Evolutionary conservation across 2,888 invertebrate genomes (phyloP).

Genomic region (Anarsia innoxiella): DNA sequence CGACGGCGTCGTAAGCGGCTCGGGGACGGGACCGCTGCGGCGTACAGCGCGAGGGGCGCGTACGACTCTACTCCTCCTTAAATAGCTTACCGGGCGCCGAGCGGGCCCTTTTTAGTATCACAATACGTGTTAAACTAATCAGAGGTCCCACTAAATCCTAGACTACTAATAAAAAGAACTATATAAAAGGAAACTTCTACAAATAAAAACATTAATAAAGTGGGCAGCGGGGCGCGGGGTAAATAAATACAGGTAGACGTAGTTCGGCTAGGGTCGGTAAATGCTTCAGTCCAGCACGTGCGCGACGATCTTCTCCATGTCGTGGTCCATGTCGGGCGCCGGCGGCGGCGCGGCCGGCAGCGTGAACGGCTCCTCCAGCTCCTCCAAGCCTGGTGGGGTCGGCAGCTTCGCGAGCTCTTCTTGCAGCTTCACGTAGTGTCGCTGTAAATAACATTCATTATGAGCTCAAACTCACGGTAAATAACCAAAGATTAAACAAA

Average conservation of each 20-base stretch:
- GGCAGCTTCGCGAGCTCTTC: constrained; percentile 90
- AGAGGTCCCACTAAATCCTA: constrained; percentile 52
- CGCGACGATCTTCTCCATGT: constrained; percentile 86
- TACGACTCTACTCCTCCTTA: constrained; percentile 26
- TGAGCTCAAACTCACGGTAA: no score
- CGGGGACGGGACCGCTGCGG: not conserved
- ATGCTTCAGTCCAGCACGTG: constrained; percentile 63
- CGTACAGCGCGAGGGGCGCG: not conserved
- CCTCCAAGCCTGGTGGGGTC: constrained; percentile 84
- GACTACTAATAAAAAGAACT: constrained; percentile 48
- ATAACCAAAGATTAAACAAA: no score
- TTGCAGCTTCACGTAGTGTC: constrained; percentile 87
- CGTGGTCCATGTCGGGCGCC: constrained; percentile 78
- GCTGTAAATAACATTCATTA: no score
- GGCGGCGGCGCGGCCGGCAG: constrained; percentile 48
- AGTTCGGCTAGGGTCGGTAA: constrained; percentile 18
- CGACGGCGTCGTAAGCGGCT: no score
- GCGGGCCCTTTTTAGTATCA: constrained; percentile 66
- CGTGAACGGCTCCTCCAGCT: constrained; percentile 77
- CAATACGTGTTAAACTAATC: constrained; percentile 65
- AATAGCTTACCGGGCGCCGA: constrained; percentile 56
- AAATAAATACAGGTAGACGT: constrained; percentile 13
- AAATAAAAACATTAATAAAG: constrained; percentile 39
- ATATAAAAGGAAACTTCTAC: constrained; percentile 47
- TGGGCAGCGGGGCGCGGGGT: constrained; percentile 14